Evolutionary conservation across 2,888 invertebrate genomes (phyloP).

Genomic region (Conomelus anceps): DNA sequence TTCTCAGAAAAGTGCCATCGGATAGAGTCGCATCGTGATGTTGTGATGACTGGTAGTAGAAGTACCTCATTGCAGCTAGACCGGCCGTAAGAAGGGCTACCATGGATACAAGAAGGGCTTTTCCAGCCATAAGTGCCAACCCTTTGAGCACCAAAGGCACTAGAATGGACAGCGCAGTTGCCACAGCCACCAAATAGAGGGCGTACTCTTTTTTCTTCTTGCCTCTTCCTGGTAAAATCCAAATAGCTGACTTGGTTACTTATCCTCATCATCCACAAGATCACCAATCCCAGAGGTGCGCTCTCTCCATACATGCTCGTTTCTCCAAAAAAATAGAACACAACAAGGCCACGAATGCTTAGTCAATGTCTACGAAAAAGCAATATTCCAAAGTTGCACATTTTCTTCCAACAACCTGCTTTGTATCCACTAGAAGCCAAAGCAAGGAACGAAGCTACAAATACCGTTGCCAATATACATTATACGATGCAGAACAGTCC

Average conservation of each 20-base stretch:
- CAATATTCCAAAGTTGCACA: too few species aligned
- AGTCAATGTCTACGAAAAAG: too few species aligned
- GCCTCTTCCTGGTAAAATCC: conserved; percentile 9
- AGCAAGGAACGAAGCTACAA: too few species aligned
- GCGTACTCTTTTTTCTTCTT: conserved; percentile 21
- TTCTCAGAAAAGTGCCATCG: neutral
- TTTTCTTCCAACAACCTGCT: too few species aligned
- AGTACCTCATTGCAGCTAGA: neutral
- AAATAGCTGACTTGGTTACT: neutral
- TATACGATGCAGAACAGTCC: too few species aligned
- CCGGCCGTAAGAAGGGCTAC: conserved; percentile 11
- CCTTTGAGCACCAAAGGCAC: conserved; percentile 16
- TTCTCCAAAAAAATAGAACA: too few species aligned
- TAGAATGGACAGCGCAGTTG: conserved; percentile 2
- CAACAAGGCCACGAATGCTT: too few species aligned
- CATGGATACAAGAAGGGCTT: conserved; percentile 17
- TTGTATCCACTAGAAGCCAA: too few species aligned
- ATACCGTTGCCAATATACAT: too few species aligned
- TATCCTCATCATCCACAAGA: neutral
- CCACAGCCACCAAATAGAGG: conserved; percentile 2
- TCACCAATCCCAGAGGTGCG: neutral
- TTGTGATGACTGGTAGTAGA: neutral
- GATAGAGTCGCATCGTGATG: neutral
- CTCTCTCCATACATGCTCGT: too few species aligned
- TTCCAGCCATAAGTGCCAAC: conserved; percentile 14